Percentiles rank a stretch among this genome's conserved stretches.
Evolutionary conservation across 1,140 invertebrate genomes (phyloP).

Genomic region (Nasonia giraulti): DNA sequence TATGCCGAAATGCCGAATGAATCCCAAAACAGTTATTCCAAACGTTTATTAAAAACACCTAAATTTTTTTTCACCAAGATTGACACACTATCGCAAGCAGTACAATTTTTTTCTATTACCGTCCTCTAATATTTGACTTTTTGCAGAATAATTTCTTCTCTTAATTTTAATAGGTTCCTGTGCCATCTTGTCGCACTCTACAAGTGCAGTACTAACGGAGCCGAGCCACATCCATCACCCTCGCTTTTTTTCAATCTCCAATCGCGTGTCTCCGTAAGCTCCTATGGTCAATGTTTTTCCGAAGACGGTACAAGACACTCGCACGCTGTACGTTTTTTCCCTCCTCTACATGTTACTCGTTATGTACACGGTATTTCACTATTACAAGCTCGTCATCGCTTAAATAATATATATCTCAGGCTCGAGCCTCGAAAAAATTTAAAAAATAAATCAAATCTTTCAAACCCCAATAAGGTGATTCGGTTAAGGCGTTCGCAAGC

Average conservation of each 20-base stretch:
- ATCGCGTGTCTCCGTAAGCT: background rate
- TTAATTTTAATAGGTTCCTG: conserved; percentile 46
- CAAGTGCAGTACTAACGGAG: conserved; percentile 16
- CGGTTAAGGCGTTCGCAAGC: conserved; percentile 32
- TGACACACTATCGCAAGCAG: conserved; percentile 25
- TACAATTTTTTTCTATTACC: conserved; percentile 35
- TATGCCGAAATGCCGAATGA: conserved; percentile 52
- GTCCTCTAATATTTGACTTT: conserved; percentile 16
- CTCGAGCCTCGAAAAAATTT: conserved; percentile 20
- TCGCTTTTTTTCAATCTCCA: background rate
- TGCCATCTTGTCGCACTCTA: conserved; percentile 51
- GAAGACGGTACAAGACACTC: background rate
- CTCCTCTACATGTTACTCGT: conserved; percentile 14
- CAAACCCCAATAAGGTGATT: conserved; percentile 14
- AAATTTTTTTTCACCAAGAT: conserved; percentile 39
- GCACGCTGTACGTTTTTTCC: background rate
- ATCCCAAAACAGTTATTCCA: conserved; percentile 50
- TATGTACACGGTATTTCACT: conserved; percentile 47
- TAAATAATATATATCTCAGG: conserved; percentile 42
- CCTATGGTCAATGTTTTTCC: background rate
- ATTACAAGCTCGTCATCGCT: conserved; percentile 49
- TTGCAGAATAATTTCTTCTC: conserved; percentile 38
- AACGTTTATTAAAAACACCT: conserved; percentile 47
- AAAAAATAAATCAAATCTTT: conserved; percentile 32
- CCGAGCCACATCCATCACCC: conserved; percentile 23